A percentile compares a stretch with the other conserved stretches of the same genome.
Evolutionary conservation across 2,888 invertebrate genomes (phyloP).

Genomic region (Coelogynopora nodosa): DNA sequence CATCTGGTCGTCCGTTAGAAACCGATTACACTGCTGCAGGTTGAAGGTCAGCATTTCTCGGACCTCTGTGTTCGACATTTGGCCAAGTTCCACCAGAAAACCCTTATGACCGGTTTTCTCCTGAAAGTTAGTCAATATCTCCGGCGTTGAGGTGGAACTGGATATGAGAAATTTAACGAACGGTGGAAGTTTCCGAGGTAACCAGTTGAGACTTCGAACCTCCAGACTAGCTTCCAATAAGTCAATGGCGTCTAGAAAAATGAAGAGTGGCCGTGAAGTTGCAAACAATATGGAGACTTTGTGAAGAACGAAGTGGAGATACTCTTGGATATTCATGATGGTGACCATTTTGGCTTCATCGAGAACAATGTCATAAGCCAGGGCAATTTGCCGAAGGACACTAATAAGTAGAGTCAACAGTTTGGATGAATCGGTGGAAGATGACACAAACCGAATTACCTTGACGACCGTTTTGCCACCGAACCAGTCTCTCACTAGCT

Average conservation of each 20-base stretch:
- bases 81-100: conserved; percentile 44
- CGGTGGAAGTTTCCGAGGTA: conserved; percentile 47
- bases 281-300: not conserved
- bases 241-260: conserved; percentile 50
- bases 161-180: conserved; percentile 48
- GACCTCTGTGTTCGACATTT: conserved; percentile 45
- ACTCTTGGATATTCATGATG: not conserved
- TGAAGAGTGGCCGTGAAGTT: conserved; percentile 43
- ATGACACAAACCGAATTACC: conserved; percentile 51
- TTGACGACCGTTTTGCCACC: conserved; percentile 42
- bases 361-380: conserved; percentile 33
- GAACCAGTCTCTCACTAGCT: conserved; percentile 43
- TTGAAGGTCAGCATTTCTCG: conserved; percentile 45
- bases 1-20: conserved; percentile 46
- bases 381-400: conserved; percentile 49
- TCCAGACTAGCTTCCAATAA: conserved; percentile 47
- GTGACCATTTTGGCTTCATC: not conserved
- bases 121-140: conserved; percentile 39
- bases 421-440: conserved; percentile 51
- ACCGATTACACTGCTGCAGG: conserved; percentile 37
- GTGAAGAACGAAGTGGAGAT: not conserved
- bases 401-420: conserved; percentile 49
- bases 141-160: conserved; percentile 38
- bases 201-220: conserved; percentile 48
- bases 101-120: not conserved